Evolutionary conservation across 2,113 vertebrate species (phyloP), one percentile per base, ranked within the genome.

Genomic region (Pseudopodoces humilis): DNA sequence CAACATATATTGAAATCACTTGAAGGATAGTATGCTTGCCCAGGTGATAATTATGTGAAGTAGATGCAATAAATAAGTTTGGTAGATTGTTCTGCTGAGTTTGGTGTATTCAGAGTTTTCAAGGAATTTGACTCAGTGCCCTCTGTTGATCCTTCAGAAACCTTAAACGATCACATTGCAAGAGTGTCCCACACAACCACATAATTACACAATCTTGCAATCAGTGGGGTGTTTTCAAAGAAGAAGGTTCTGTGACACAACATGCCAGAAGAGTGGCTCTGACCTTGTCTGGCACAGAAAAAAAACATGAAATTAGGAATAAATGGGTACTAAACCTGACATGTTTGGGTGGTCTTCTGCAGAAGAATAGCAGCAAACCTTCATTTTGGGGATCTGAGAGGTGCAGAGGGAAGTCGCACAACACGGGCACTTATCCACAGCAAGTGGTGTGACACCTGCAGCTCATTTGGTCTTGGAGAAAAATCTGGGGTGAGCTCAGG

Each of bases 281-380:
- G 82, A 83, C 37, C 31, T 72, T 30, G 24, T 27, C 70, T 90
- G 24, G 37, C 44, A 28, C 43, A 47, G 41, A 46, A 56, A 89
- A 86, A 86, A 86, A 31, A 0, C 15, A 19, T 19, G 4, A 50
- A 55, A 47, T 55, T 67, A 22, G 1, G 7, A 35, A 24, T 46
- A 90, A 88, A n/a, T 15, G 30, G 11, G 2, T 35, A 17, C 18
- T 47, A 47, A 79, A 37, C 19, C n/a, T 60, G 33, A 15, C 1
- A 1, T n/a, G 8, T 44, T 74, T 0, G 0, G 9, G 5, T 63
- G 9, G 15, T 43, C n/a, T 65, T 55, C 60, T 65, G 7, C 30
- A 50, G 62, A 75, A 86, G 30, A 79, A 30, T 30, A 35, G 46
- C 43, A 79, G 18, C 16, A 70, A 47, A 53, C 17, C 39, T 76